These are phyloP conservation scores for Epicampocera succincta DNA, from an alignment of 2,888 invertebrate genomes.

Conservation along the genomic window DNA sequence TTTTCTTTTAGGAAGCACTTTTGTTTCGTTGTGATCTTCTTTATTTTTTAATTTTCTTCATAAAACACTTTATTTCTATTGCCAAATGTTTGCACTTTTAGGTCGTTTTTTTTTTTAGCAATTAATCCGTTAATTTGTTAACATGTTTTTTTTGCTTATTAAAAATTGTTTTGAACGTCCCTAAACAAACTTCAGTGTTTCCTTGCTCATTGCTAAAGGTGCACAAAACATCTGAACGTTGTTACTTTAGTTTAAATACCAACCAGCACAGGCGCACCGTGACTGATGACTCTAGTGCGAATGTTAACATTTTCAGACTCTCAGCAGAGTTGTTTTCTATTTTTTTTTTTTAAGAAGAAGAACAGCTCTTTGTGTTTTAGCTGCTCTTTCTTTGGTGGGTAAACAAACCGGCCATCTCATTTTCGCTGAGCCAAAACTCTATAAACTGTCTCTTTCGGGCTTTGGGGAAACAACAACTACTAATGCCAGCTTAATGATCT, in stretches of 20 bases:
- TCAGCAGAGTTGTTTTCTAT: not conserved
- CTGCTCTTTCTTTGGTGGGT: not conserved
- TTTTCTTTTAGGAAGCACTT: not conserved
- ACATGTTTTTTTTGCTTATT: not conserved
- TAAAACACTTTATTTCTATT: constrained; percentile 16
- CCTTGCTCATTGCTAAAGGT: constrained; percentile 54
- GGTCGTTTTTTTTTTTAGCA: not conserved
- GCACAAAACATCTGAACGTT: constrained; percentile 45
- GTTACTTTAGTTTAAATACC: constrained; percentile 62
- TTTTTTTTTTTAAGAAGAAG: too few species aligned
- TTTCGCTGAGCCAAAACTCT: not conserved
- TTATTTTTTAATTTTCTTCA: not conserved
- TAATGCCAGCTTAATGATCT: not conserved
- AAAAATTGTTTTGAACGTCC: not conserved
- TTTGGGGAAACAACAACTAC: too few species aligned
- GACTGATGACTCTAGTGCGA: not conserved
- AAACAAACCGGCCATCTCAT: not conserved
- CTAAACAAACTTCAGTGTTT: constrained; percentile 42
- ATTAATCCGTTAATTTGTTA: constrained; percentile 17
- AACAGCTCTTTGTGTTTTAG: constrained; percentile 1
- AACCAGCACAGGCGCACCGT: constrained; percentile 49
- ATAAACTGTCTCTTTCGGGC: too few species aligned
- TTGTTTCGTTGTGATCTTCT: constrained; percentile 2
- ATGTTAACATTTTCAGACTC: constrained; percentile 43
- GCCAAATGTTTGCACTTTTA: not conserved